A percentile compares a stretch with the other conserved stretches of the same genome.
Evolutionary conservation across 2,113 vertebrate genomes (phyloP).

Genomic region (Prochilodus magdalenae): DNA sequence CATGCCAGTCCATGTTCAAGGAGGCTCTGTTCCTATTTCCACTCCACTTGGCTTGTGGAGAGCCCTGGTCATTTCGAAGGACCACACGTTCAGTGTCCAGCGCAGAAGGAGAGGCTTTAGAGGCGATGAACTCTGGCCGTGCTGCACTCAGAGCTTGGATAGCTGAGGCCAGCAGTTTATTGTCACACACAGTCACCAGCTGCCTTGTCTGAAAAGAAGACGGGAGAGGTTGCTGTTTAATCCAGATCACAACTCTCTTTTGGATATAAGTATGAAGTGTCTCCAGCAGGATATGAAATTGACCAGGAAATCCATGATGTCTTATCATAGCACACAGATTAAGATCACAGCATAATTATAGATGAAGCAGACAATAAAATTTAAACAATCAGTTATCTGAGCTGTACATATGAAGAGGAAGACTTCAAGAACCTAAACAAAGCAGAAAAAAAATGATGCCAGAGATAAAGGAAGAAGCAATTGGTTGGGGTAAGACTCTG

Average conservation of each 20-base stretch:
- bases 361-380: neutral
- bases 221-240: neutral
- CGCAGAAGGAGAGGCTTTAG: constrained; percentile 84
- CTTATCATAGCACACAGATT: neutral
- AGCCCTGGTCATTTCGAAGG: constrained; percentile 84
- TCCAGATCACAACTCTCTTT: neutral
- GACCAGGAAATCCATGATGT: neutral
- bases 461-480: neutral
- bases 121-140: constrained; percentile 89
- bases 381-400: neutral
- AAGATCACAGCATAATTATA: neutral
- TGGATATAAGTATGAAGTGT: neutral
- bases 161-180: constrained; percentile 90
- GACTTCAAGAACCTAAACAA: neutral
- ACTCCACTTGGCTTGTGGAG: constrained; percentile 82
- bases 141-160: constrained; percentile 91
- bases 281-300: neutral
- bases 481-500: neutral
- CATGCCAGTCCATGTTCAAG: constrained; percentile 87
- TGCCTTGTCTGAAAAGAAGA: constrained; percentile 85
- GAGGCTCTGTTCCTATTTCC: constrained; percentile 88
- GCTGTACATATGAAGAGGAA: neutral
- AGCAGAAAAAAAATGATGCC: neutral
- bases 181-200: constrained; percentile 94
- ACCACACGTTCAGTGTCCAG: constrained; percentile 89